Conservation (phyloP, 2,797 vertebrate genomes). For the Cephalopachus bancanus region DNA sequence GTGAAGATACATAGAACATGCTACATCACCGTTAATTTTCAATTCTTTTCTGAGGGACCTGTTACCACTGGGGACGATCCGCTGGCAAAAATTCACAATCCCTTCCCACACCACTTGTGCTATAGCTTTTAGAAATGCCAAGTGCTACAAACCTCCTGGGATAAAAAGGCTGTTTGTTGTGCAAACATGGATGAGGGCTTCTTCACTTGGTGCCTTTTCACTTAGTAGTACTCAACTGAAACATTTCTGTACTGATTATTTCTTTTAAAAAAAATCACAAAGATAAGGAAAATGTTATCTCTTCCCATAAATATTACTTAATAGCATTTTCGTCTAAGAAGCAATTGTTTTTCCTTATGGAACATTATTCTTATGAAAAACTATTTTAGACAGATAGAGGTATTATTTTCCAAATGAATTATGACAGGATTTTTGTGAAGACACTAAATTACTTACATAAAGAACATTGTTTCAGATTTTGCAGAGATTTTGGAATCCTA, state of each 20-base stretch:
- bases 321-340: constrained; percentile 16
- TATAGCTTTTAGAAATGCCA: constrained; percentile 35
- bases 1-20: neutral
- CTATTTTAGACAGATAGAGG: constrained; percentile 18
- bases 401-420: constrained; percentile 36
- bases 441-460: neutral
- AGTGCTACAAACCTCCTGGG: neutral
- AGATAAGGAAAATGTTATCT: neutral
- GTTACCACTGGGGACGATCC: neutral
- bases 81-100: constrained; percentile 18
- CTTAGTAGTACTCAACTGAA: neutral
- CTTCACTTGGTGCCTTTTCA: neutral
- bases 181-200: neutral
- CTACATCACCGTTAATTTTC: neutral
- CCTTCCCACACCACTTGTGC: neutral
- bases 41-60: neutral
- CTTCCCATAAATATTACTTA: neutral
- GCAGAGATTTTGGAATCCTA: neutral
- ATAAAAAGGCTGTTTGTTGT: neutral
- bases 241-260: neutral
- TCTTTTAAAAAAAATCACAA: constrained; percentile 38
- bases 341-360: neutral
- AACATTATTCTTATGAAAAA: constrained; percentile 6
- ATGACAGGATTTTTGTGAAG: neutral
- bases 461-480: constrained; percentile 7